Evolutionary conservation across 1,140 invertebrate genomes (phyloP), one percentile per base, ranked within the genome.

Genomic region (Drosophila pseudoananassae): DNA sequence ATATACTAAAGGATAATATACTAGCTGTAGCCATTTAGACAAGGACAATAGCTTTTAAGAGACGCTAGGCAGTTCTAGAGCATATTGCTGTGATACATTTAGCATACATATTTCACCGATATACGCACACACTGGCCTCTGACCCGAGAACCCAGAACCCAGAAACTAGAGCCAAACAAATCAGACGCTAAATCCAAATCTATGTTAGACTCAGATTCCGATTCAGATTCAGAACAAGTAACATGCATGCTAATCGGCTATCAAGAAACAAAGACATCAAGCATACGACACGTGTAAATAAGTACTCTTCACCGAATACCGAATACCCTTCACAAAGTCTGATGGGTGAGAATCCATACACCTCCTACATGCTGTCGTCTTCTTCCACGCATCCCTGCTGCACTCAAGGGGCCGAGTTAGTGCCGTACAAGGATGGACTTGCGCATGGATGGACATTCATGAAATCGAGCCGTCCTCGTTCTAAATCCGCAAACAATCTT

Each of bases 31-130:
- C 47, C 66, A 75, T 58, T 81, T 82, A 82, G 78, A 60, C 50
- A 49, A 78, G 75, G 82, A 87, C 63, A 78, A 79, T 88, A 88
- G 83, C 71, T 83, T 51, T 55, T 83, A 88, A 89, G 84, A 72
- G 60, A 79, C 58, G 76, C 64, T 85, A 88, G 78, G 78, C 71
- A 88, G 78, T 88, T 88, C 83, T 73, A 88, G 83, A 88, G 83
- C 83, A 88, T 88, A 88, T 76, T 83, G 83, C 83, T 88, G 83
- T 88, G 83, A 88, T 88, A 88, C 75, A 88, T 88, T 88, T 88
- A 88, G 83, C 83, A 82, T 88, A 87, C 74, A 87, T 70, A 68
- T 78, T 69, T 58, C 70, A 78, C 68, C 43, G 33, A 65, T 47
- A 66, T 77, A 56, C 74, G 66, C 54, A 65, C 65, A 56, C 57